phyloP scores from a whole-genome alignment of 2,888 invertebrate species.

The Zygothrica quintamaculata region DNA sequence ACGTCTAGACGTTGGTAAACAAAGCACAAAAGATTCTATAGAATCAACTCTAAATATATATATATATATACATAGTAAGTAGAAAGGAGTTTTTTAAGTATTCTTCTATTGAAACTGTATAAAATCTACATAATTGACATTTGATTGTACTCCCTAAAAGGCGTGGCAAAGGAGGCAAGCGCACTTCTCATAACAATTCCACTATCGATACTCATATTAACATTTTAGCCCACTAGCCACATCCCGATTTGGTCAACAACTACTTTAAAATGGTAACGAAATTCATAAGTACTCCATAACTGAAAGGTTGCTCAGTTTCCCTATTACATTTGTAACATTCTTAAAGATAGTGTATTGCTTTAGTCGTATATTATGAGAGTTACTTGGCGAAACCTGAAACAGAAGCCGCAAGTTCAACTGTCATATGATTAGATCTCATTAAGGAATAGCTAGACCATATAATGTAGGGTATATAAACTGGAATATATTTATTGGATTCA shows the following conservation, averaged over 20 bases:
- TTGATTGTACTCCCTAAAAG: slow-evolving; percentile 60
- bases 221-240: slow-evolving; percentile 41
- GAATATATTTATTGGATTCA: too few species aligned
- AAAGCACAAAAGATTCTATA: slow-evolving; percentile 66
- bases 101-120: slow-evolving; percentile 55
- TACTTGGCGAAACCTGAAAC: too few species aligned
- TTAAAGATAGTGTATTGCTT: too few species aligned
- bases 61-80: slow-evolving; percentile 44
- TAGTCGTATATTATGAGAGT: too few species aligned
- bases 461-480: too few species aligned
- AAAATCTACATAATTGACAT: slow-evolving; percentile 76
- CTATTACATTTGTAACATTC: too few species aligned
- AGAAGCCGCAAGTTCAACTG: too few species aligned
- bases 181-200: slow-evolving; percentile 42
- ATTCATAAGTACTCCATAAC: neutral
- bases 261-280: slow-evolving; percentile 30
- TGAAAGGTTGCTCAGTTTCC: too few species aligned
- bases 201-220: slow-evolving; percentile 39
- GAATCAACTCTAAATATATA: too few species aligned
- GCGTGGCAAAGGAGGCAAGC: slow-evolving; percentile 42
- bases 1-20: slow-evolving; percentile 76
- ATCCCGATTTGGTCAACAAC: slow-evolving; percentile 27
- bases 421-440: too few species aligned
- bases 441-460: too few species aligned
- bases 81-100: slow-evolving; percentile 39